These are phyloP conservation scores for Heliothis peltigera DNA, from an alignment of 2,888 invertebrate genomes.

Conservation along the genomic window DNA sequence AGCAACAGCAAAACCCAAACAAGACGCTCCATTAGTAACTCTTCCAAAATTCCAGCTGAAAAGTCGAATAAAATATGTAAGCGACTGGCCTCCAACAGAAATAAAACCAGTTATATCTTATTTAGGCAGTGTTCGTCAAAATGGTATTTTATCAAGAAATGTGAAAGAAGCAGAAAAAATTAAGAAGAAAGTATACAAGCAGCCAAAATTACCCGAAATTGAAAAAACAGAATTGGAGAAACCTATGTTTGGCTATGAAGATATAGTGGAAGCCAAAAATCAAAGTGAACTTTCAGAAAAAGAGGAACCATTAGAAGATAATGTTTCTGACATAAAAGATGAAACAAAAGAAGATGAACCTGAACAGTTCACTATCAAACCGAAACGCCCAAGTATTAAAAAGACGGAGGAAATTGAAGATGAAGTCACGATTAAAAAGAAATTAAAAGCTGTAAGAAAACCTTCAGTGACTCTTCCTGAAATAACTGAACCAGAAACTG, in stretches of 20 bases:
- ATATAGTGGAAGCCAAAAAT: constrained; percentile 79
- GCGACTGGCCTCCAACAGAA: constrained; percentile 91
- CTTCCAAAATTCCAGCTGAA: constrained; percentile 93
- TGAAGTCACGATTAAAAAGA: constrained; percentile 93
- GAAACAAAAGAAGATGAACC: constrained; percentile 73
- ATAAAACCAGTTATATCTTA: constrained; percentile 86
- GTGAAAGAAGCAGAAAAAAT: constrained; percentile 92
- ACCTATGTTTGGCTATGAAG: constrained; percentile 87
- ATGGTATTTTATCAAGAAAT: constrained; percentile 92
- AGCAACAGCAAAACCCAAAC: constrained; percentile 85
- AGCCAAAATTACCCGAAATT: constrained; percentile 89
- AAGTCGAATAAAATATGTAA: constrained; percentile 91
- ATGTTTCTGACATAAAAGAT: constrained; percentile 65
- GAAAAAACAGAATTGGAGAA: constrained; percentile 90
- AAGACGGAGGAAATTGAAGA: constrained; percentile 88
- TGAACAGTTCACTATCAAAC: constrained; percentile 82
- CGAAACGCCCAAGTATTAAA: constrained; percentile 82
- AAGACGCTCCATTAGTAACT: constrained; percentile 76
- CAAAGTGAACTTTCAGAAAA: constrained; percentile 63
- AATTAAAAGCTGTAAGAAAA: constrained; percentile 92
- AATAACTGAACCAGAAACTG: constrained; percentile 93
- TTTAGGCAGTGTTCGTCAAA: constrained; percentile 90
- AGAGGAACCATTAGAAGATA: constrained; percentile 36
- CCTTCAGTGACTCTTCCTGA: constrained; percentile 92
- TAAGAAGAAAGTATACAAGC: constrained; percentile 90